Percentiles rank a stretch among this genome's conserved stretches.
Evolutionary conservation across 2,888 invertebrate genomes (phyloP).

Genomic region (Mesorhabditis belari): DNA sequence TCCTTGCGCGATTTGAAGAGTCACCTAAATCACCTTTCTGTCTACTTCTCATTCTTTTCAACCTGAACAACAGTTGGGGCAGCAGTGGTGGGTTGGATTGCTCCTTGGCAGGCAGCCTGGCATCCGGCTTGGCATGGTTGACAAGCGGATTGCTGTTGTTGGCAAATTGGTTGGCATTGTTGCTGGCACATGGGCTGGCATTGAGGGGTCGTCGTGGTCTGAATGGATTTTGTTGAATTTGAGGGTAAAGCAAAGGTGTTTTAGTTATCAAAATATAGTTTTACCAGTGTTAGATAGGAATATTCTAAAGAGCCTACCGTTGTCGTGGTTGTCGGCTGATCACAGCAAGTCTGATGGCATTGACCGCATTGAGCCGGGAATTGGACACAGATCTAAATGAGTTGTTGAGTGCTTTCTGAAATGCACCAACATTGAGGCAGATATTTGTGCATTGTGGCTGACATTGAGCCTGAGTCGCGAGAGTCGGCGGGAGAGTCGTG

Average conservation of each 20-base stretch:
- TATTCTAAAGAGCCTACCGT: too few relatives aligned
- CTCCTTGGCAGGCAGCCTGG: not conserved
- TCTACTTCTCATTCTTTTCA: too few relatives aligned
- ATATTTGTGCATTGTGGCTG: not conserved
- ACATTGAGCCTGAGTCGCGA: too few relatives aligned
- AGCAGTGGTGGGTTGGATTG: not conserved
- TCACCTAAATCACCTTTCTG: not conserved
- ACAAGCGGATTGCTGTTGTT: not conserved
- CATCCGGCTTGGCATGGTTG: not conserved
- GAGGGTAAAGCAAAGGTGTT: not conserved
- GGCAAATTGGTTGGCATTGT: not conserved
- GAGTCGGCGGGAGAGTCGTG: not conserved
- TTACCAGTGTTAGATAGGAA: too few relatives aligned
- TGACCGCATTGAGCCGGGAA: not conserved
- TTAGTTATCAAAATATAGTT: too few relatives aligned
- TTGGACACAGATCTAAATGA: not conserved
- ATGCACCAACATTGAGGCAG: not conserved
- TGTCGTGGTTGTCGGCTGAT: not conserved
- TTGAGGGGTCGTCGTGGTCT: not conserved
- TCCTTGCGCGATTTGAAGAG: not conserved
- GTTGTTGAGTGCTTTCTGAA: not conserved
- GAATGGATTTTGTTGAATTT: too few relatives aligned
- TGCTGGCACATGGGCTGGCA: not conserved
- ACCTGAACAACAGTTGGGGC: not conserved
- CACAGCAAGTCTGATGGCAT: not conserved